Evolutionary conservation across 2,888 invertebrate species (phyloP), one percentile per base, ranked within the genome.

Genomic region (Catocala nupta): DNA sequence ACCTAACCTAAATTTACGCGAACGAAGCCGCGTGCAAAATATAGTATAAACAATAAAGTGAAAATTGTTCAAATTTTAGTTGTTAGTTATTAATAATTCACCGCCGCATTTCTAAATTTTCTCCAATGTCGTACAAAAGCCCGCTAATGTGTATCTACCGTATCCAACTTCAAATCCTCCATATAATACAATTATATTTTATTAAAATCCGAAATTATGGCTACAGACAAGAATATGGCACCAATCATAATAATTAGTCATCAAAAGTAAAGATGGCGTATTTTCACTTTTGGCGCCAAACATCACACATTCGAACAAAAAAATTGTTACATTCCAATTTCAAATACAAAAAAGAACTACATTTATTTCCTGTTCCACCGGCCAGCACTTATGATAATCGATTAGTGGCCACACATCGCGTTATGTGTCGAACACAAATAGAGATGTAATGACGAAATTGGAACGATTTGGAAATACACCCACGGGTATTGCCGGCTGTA

Each of bases 351-450:
- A 70, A 68, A 60, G 47, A 67, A 42, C 43, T 49, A 55, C 43
- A 68, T 75, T 71, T 75, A 69, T 78, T 75, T 78, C 78, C 78
- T 73, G 71, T 69, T 54, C 48, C 65, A 68, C 61, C 63, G 65
- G 70, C 79, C 74, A 72, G 75, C 72, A 74, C 67, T 71, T 75
- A 76, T 71, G 58, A 62, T 77, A 77, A 73, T 75, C 72, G 68
- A 78, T 81, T 73, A 77, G 67, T 57, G 80, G 73, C 78, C 82
- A 81, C 83, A 80, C 81, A 72, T 75, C 63, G 68, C 49, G 78
- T 63, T 77, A 74, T 73, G 64, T 63, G 61, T 67, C 68, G 65
- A 63, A 73, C 69, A 58, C 73, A 78, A 80, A 80, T 78, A 77
- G 64, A 80, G 71, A 81, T 59, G 73, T 80, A 78, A 78, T 81